Conservation (phyloP, 2,113 vertebrate genomes). For the Podocnemis expansa region DNA sequence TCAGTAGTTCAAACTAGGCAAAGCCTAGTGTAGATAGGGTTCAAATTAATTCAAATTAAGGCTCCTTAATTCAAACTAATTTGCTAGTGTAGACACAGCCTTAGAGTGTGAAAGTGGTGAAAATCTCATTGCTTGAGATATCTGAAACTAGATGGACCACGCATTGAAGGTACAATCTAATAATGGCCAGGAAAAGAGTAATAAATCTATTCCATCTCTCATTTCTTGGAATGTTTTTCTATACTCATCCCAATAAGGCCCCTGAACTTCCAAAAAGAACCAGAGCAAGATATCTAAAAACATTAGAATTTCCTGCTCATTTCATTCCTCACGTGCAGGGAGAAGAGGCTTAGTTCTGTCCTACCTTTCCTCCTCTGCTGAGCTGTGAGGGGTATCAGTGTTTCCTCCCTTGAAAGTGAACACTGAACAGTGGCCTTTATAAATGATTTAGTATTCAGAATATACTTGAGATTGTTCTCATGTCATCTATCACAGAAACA, state of each 20-base stretch:
- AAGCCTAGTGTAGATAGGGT: too few relatives aligned
- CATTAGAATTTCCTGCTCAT: not conserved
- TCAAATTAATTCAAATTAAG: too few relatives aligned
- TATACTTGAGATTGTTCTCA: slow-evolving; percentile 12
- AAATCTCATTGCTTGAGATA: not conserved
- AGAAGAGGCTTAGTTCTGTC: not conserved
- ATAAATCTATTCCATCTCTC: not conserved
- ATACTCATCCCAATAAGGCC: not conserved
- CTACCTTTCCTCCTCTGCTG: not conserved
- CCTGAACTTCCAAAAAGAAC: not conserved
- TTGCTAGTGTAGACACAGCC: too few relatives aligned
- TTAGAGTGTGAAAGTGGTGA: not conserved
- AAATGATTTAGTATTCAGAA: slow-evolving; percentile 33
- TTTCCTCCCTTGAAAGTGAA: slow-evolving; percentile 2
- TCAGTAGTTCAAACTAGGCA: too few relatives aligned
- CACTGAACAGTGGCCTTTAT: not conserved
- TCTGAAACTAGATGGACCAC: not conserved
- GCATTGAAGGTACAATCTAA: not conserved
- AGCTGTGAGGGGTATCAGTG: not conserved
- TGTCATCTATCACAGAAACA: slow-evolving; percentile 6
- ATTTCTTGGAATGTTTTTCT: not conserved
- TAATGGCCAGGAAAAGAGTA: not conserved
- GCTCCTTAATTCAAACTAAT: too few relatives aligned
- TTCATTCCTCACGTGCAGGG: not conserved
- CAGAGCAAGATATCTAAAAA: not conserved